Evolutionary conservation across 2,113 vertebrate genomes (phyloP).

Genomic region (Calidris pugnax): DNA sequence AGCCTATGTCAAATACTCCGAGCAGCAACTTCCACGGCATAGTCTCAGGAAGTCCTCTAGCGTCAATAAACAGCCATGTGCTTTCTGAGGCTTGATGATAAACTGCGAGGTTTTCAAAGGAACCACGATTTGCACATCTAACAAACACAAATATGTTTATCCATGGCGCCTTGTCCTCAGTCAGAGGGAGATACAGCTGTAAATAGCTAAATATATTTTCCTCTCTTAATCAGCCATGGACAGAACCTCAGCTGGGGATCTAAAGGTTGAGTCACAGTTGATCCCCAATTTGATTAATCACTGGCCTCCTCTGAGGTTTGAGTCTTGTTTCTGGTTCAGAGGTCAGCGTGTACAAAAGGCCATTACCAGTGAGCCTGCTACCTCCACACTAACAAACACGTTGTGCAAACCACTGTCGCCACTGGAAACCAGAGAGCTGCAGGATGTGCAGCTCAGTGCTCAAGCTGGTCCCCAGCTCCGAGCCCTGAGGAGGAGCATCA

Average conservation of each 20-base stretch:
- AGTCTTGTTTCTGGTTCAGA: slow-evolving; percentile 15
- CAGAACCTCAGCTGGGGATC: slow-evolving; percentile 31
- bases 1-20: not conserved
- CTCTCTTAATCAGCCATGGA: slow-evolving; percentile 1
- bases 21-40: not conserved
- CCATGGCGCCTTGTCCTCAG: slow-evolving; percentile 1
- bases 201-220: slow-evolving; percentile 34
- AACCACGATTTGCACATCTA: slow-evolving; percentile 55
- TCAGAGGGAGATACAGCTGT: slow-evolving; percentile 1
- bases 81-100: slow-evolving; percentile 12
- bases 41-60: slow-evolving; percentile 3
- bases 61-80: not conserved
- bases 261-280: not conserved
- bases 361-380: not conserved
- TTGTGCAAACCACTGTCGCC: not conserved
- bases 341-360: not conserved
- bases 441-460: not conserved
- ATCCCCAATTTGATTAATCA: slow-evolving; percentile 35
- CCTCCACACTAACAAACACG: not conserved
- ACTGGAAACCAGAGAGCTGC: not conserved
- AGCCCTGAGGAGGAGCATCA: slow-evolving; percentile 14
- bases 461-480: not conserved
- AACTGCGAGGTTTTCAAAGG: slow-evolving; percentile 44
- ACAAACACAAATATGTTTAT: slow-evolving; percentile 50
- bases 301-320: not conserved